Percentiles rank a stretch among this genome's conserved stretches.
phyloP scores from a whole-genome alignment of 1,140 invertebrate genomes.

The Conopomorpha cramerella region DNA sequence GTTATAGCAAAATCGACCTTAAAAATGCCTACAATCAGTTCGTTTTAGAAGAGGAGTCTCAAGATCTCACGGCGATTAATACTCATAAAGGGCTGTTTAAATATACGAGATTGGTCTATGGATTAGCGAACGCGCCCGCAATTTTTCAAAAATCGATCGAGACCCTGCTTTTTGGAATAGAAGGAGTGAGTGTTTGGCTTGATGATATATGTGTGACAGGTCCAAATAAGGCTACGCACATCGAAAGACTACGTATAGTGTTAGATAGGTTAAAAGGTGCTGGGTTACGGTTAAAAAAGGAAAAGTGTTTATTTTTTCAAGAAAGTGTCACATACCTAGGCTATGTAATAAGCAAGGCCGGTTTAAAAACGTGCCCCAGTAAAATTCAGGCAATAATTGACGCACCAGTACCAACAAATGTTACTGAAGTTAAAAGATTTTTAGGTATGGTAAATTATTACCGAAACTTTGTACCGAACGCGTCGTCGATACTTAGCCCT shows the following conservation, averaged over 20 bases:
- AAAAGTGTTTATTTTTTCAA: conserved; percentile 1
- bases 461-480: conserved; percentile 19
- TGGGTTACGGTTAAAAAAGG: background rate
- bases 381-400: conserved; percentile 22
- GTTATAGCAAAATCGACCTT: background rate
- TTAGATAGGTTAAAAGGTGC: background rate
- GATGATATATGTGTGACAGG: conserved; percentile 1
- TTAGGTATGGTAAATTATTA: conserved; percentile 46
- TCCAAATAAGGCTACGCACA: background rate
- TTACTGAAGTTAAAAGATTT: conserved; percentile 19
- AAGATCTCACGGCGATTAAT: conserved; percentile 1
- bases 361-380: conserved; percentile 12
- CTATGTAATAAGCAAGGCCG: conserved; percentile 13
- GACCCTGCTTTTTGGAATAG: background rate
- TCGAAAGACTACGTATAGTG: background rate
- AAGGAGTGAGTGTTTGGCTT: background rate
- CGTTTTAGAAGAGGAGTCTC: background rate
- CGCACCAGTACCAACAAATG: conserved; percentile 15
- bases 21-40: conserved; percentile 3
- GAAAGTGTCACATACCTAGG: too few relatives aligned
- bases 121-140: conserved; percentile 1
- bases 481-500: conserved; percentile 9
- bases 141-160: conserved; percentile 1
- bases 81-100: conserved; percentile 1
- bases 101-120: too few relatives aligned